Evolutionary conservation across 2,113 vertebrate genomes (phyloP).

Genomic region (Elephas maximus): DNA sequence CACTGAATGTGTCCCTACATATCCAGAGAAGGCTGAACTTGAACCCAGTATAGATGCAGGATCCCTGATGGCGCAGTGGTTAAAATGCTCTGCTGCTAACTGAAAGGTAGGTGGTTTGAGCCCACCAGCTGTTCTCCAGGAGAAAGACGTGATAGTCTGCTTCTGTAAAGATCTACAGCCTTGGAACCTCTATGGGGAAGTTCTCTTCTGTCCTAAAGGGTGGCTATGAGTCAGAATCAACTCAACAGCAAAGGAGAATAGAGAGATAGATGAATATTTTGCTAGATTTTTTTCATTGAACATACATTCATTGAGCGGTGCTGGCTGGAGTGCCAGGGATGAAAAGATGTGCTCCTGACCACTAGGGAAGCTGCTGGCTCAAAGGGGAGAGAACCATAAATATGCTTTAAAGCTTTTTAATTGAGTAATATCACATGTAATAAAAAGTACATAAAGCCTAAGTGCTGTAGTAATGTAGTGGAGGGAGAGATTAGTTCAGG

Average conservation of each 20-base stretch:
- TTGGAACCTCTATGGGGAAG: too few relatives aligned
- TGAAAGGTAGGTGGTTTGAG: background rate
- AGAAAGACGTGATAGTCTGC: background rate
- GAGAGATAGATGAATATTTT: background rate
- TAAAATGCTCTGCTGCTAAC: background rate
- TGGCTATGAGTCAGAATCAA: background rate
- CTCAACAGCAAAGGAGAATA: background rate
- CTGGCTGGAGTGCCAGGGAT: background rate
- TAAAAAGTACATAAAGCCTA: background rate
- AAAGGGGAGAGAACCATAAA: background rate
- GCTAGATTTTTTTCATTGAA: background rate
- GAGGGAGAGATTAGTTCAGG: background rate
- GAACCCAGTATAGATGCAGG: background rate
- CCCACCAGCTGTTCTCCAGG: background rate
- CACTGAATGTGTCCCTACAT: background rate
- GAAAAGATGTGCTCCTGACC: background rate
- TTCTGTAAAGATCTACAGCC: too few relatives aligned
- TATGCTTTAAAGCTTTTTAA: constrained; percentile 17
- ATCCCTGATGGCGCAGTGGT: background rate
- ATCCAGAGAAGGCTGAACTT: background rate
- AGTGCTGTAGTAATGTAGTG: background rate
- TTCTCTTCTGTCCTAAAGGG: too few relatives aligned
- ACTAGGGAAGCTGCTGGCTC: background rate
- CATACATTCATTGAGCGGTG: background rate
- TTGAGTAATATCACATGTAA: background rate